These are phyloP conservation scores for Laticauda laticaudata DNA, from an alignment of 2,113 vertebrate genomes.

Conservation along the genomic window DNA sequence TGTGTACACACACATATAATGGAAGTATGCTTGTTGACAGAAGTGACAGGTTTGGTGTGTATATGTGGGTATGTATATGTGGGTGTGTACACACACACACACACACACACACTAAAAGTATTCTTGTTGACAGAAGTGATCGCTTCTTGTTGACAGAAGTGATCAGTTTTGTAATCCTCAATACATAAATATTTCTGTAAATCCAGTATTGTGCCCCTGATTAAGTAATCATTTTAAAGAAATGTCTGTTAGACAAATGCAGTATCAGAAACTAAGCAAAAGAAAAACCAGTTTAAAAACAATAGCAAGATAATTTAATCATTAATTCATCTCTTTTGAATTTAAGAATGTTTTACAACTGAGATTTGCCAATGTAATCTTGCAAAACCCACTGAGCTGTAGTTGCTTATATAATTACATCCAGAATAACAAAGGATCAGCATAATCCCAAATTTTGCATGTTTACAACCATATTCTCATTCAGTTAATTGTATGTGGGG, in stretches of 20 bases:
- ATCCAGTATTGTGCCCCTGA: conserved; percentile 33
- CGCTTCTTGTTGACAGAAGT: neutral
- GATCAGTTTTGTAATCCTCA: neutral
- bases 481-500: conserved; percentile 4
- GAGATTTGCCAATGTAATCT: conserved; percentile 20
- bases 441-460: conserved; percentile 28
- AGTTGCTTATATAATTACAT: conserved; percentile 24
- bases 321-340: neutral
- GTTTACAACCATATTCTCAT: neutral
- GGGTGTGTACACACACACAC: too few species aligned
- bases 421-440: conserved; percentile 6
- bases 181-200: neutral
- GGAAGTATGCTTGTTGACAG: neutral
- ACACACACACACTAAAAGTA: too few species aligned
- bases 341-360: conserved; percentile 27
- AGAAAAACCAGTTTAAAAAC: neutral
- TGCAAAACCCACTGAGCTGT: conserved; percentile 11
- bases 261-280: conserved; percentile 37
- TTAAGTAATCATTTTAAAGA: conserved; percentile 52
- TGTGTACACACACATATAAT: neutral
- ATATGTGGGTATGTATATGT: too few species aligned
- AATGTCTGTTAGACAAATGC: conserved; percentile 25
- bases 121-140: neutral
- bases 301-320: conserved; percentile 9
- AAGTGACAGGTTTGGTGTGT: too few species aligned